A percentile compares a stretch with the other conserved stretches of the same genome.
phyloP scores from a whole-genome alignment of 2,888 invertebrate genomes.

The Polymixis flavicincta region DNA sequence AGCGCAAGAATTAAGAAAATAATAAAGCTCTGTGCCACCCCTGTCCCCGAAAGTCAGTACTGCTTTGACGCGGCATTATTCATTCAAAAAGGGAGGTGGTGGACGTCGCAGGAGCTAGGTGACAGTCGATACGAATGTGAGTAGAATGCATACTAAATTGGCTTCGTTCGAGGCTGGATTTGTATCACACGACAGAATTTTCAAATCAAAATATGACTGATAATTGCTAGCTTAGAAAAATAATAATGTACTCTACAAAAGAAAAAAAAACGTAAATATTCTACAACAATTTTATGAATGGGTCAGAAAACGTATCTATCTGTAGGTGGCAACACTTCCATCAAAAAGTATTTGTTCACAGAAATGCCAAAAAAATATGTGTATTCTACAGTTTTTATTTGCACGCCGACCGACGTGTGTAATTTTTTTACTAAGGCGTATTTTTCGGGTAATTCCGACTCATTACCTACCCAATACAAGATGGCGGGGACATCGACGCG shows the following conservation, averaged over 20 bases:
- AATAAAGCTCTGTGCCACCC: slow-evolving; percentile 52
- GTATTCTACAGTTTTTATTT: neutral
- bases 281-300: neutral
- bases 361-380: too few relatives aligned
- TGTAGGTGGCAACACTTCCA: neutral
- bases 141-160: slow-evolving; percentile 60
- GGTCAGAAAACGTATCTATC: neutral
- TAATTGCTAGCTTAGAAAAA: too few relatives aligned
- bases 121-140: slow-evolving; percentile 68
- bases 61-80: slow-evolving; percentile 79
- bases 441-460: too few relatives aligned
- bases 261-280: too few relatives aligned
- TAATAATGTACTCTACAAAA: neutral
- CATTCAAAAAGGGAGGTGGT: slow-evolving; percentile 77
- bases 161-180: slow-evolving; percentile 40
- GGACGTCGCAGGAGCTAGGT: slow-evolving; percentile 65
- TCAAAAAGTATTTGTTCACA: neutral
- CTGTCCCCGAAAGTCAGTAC: slow-evolving; percentile 65
- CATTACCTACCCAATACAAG: too few relatives aligned
- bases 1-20: neutral
- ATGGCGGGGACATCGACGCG: too few relatives aligned
- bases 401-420: neutral
- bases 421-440: too few relatives aligned
- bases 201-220: neutral
- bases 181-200: neutral